These are phyloP conservation scores for Laticauda colubrina DNA, from an alignment of 2,113 vertebrate genomes.

Conservation along the genomic window DNA sequence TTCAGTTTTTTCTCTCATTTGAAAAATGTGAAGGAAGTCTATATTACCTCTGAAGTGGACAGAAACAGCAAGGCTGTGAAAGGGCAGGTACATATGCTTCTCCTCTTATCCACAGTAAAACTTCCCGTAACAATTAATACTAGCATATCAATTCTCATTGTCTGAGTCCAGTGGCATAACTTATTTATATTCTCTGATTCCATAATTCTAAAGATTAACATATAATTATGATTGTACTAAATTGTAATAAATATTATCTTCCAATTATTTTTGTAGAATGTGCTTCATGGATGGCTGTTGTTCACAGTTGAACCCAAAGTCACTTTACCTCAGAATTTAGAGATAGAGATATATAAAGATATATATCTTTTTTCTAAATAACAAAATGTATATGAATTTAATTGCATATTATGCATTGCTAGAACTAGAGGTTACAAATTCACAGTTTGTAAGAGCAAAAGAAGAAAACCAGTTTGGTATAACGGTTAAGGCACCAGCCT, in stretches of 20 bases:
- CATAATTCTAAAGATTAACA: not conserved
- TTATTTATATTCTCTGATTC: not conserved
- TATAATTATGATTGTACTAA: not conserved
- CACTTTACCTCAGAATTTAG: not conserved
- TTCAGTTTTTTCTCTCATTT: slow-evolving; percentile 92
- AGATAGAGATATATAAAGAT: too few relatives aligned
- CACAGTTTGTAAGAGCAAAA: not conserved
- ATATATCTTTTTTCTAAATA: not conserved
- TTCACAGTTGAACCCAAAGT: not conserved
- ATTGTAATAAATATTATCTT: not conserved
- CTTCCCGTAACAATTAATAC: not conserved
- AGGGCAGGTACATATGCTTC: slow-evolving; percentile 81
- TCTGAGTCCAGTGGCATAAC: not conserved
- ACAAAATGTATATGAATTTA: not conserved
- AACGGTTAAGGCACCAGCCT: not conserved
- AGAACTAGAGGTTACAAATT: not conserved
- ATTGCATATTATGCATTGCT: not conserved
- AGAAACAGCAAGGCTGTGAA: slow-evolving; percentile 77
- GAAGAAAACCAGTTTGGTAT: not conserved
- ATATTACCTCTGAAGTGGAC: slow-evolving; percentile 78
- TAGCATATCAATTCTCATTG: not conserved
- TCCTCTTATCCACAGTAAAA: not conserved
- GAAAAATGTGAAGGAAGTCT: slow-evolving; percentile 94
- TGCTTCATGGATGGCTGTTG: not conserved
- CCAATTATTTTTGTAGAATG: not conserved